Evolutionary conservation across 2,888 invertebrate species (phyloP), one percentile per base, ranked within the genome.

Genomic region (Drosophila trichaetosa): DNA sequence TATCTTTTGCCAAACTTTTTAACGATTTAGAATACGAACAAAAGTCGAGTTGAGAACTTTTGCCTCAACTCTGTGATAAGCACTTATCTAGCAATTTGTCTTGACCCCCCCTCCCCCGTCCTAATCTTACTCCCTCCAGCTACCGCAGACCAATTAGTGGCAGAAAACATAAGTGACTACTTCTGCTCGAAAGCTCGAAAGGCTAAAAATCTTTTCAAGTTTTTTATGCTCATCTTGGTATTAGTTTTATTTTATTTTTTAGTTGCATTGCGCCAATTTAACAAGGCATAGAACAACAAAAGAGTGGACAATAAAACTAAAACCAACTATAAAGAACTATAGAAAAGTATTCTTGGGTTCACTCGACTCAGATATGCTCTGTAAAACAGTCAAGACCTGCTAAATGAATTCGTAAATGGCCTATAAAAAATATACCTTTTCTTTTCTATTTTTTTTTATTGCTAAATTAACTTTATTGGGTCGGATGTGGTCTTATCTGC

Each of bases 201-300:
- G 59, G 68, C 62, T 40, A 52, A 61, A 79, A 79, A 78, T 78
- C 76, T 78, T 79, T 79, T 49, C 68, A 74, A 66, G 56, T 77
- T 76, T 69, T 78, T 66, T 40, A 57, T 73, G 58, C 65, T 71
- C 71, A 49, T 60, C 69, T 70, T 57, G 61, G 33, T 51, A 62
- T 74, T 68, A 68, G 62, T 68, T 72, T 60, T 59, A 63, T 62
- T 77, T 69, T 38, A 33, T 48, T 57, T 78, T 77, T 78, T 74
- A 67, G 78, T 81, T 83, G 80, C 83, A 83, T 51, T 86, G 83
- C 82, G 77, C 84, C 87, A 82, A 84, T 83, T 83, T 85, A 85
- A 74, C 76, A 79, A 68, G 83, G 49, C 79, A 57, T 66, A 51
- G 42, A 34, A 36, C 64, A 68, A 59, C 49, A 52, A 56, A 38